Evolutionary conservation across 2,888 invertebrate genomes (phyloP), one percentile per base, ranked within the genome.

Genomic region (Drosophila kanekoi): DNA sequence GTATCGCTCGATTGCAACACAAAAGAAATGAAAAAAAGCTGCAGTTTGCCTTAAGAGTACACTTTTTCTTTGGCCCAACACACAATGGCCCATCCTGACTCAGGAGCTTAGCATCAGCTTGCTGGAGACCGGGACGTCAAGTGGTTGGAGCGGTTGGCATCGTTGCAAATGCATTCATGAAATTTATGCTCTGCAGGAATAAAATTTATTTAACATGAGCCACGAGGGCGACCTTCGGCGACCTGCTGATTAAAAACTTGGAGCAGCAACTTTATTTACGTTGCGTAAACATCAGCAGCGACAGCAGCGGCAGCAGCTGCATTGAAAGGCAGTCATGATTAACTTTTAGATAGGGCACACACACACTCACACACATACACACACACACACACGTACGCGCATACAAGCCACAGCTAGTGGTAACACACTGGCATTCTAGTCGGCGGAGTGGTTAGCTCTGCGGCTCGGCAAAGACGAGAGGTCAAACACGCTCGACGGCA

Each of bases 181-280:
- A 72, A 84, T 77, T 69, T 84, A 81, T 64, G 77, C 61, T 59
- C 70, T 64, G 58, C 63, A 66, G 79, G 52, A 82, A 78, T 79
- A 63, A 79, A 82, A 79, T 79, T 78, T 79, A 85, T 79, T 81
- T 85, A 79, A 79, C 82, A 79, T 85, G 86, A 85, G 82, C 49
- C 41, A 58, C 47, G 18, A 20, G 35, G 40, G 38, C 77, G 61
- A 74, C 73, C 73, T 76, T 70, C 64, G 60, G 56, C 57, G 63
- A 69, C 72, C 60, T 60, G 78, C 79, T 85, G 86, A 79, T 85
- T 75, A 84, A 80, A 80, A 85, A 82, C 77, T 65, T 58, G 47
- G 38, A 32, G 64, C 66, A 60, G 23, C 49, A 66, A 66, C 72
- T 76, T 66, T 86, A 79, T 80, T 86, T 82, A 76, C 64, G 59